Percentiles rank a stretch among this genome's conserved stretches.
Conservation (phyloP, 2,888 invertebrate genomes). For the Lysandra coridon region DNA sequence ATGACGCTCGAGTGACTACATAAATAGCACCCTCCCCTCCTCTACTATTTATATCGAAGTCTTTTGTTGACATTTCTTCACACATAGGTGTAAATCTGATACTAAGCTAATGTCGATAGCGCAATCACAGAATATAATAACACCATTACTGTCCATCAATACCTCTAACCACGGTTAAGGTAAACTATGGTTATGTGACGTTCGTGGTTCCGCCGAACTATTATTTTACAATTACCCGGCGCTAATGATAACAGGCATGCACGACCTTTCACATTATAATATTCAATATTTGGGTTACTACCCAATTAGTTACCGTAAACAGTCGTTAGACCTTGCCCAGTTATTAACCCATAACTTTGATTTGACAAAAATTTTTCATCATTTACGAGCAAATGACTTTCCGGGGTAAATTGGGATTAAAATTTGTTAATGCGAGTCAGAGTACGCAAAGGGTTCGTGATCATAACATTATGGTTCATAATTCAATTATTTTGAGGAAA, state of each 20-base stretch:
- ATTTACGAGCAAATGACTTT: background rate
- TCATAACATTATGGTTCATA: background rate
- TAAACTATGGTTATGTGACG: background rate
- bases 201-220: slow-evolving; percentile 13
- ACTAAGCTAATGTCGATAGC: background rate
- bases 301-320: slow-evolving; percentile 14
- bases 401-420: background rate
- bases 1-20: too few species aligned
- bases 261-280: slow-evolving; percentile 22
- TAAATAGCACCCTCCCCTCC: too few species aligned
- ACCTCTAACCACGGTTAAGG: background rate
- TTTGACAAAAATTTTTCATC: background rate
- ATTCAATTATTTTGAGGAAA: background rate
- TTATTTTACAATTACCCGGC: slow-evolving; percentile 24
- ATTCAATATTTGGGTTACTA: slow-evolving; percentile 22
- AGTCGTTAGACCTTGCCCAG: background rate
- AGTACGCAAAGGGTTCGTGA: background rate
- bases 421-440: background rate
- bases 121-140: background rate
- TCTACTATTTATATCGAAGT: too few species aligned
- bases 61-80: too few species aligned
- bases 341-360: background rate
- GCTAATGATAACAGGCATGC: slow-evolving; percentile 17
- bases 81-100: background rate
- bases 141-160: background rate